Evolutionary conservation across 2,888 invertebrate species (phyloP).

Genomic region (Synergus umbraculus): DNA sequence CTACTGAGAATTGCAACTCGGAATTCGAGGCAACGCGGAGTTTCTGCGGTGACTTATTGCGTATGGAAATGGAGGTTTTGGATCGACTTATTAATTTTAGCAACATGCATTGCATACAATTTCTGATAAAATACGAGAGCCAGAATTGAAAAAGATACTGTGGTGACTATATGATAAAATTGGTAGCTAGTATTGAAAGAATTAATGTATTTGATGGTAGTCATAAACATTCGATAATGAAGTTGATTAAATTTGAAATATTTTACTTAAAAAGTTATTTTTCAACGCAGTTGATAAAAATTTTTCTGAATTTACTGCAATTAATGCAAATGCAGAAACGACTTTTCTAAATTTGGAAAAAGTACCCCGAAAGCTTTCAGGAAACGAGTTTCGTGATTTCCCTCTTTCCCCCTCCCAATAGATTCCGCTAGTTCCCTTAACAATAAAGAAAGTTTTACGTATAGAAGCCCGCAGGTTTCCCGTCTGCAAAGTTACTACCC

Average conservation of each 20-base stretch:
- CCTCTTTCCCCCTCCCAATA: conserved; percentile 11
- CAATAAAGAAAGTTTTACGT: conserved; percentile 29
- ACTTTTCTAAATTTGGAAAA: conserved; percentile 8
- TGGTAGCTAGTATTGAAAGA: no score
- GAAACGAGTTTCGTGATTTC: conserved; percentile 27
- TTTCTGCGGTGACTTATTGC: conserved; percentile 3
- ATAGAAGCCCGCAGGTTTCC: conserved; percentile 34
- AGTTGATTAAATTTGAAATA: no score
- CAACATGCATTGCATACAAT: no score
- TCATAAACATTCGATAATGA: no score
- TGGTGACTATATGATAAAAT: no score
- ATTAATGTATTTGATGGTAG: no score
- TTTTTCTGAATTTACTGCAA: not conserved
- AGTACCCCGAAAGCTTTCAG: conserved; percentile 32
- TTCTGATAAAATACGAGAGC: no score
- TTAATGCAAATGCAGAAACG: conserved; percentile 2
- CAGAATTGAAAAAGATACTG: no score
- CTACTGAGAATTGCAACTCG: conserved; percentile 38
- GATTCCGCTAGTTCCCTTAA: conserved; percentile 26
- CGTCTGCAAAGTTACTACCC: conserved; percentile 35
- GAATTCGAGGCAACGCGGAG: not conserved
- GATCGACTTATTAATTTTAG: no score
- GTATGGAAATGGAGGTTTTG: not conserved
- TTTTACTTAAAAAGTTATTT: not conserved
- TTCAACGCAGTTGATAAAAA: not conserved